phyloP scores from a whole-genome alignment of 2,797 vertebrate species.

The Emydoidea blandingii region DNA sequence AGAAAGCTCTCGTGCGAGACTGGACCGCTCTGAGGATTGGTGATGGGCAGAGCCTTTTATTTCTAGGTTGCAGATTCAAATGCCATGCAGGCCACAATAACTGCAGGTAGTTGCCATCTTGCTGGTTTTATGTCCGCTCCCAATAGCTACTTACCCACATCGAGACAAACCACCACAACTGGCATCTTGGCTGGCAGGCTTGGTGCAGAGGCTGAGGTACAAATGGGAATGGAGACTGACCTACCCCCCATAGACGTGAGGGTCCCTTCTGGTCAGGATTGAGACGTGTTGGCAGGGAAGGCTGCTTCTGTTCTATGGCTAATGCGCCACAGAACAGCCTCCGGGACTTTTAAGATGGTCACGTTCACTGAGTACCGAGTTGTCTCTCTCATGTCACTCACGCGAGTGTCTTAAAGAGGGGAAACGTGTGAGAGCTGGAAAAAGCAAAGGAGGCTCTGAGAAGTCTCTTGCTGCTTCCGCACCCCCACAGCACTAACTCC shows the following conservation, averaged over 20 bases:
- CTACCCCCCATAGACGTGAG: not conserved
- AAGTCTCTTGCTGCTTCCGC: slow-evolving; percentile 54
- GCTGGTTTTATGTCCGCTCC: not conserved
- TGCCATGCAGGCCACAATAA: not conserved
- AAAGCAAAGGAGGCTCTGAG: slow-evolving; percentile 35
- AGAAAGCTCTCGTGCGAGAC: not conserved
- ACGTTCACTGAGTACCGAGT: not conserved
- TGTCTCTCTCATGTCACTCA: too few species aligned
- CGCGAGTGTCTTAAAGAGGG: too few species aligned
- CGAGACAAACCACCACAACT: not conserved
- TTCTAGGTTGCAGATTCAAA: not conserved
- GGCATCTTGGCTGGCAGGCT: not conserved
- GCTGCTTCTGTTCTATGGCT: not conserved
- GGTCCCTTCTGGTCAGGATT: not conserved
- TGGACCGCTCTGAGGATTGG: not conserved
- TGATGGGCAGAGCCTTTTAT: not conserved
- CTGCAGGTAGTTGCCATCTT: not conserved
- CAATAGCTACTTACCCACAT: not conserved
- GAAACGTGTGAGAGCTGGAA: not conserved
- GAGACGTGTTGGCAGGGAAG: not conserved
- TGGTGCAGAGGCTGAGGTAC: not conserved
- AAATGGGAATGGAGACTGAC: not conserved
- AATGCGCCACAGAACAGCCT: not conserved
- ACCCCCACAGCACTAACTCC: slow-evolving; percentile 64
- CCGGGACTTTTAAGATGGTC: not conserved